phyloP scores from a whole-genome alignment of 64 coral and sea anemone species.

The Dendrophyllia cribrosa region DNA sequence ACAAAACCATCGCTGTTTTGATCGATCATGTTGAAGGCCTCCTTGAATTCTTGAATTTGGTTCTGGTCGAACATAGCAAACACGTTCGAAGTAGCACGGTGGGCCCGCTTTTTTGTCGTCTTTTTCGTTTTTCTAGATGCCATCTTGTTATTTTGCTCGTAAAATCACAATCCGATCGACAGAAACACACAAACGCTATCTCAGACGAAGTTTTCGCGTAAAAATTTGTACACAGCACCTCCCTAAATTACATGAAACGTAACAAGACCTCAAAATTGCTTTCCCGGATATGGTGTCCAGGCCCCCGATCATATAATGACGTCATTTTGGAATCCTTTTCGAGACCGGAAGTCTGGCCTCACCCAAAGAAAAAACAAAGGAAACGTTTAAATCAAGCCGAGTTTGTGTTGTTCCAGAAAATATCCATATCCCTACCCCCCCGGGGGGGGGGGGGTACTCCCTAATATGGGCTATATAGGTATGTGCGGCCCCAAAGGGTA shows the following conservation, averaged over 20 bases:
- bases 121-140: constrained; percentile 74
- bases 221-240: neutral
- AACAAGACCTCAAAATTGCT: neutral
- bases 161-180: neutral
- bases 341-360: neutral
- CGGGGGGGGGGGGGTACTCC: no score
- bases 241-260: constrained; percentile 13
- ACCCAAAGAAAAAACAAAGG: neutral
- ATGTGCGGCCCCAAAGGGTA: no score
- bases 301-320: neutral
- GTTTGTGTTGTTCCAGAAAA: no score
- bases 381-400: no score
- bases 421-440: no score
- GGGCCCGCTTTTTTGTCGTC: constrained; percentile 72
- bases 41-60: constrained; percentile 82
- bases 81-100: constrained; percentile 73
- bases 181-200: neutral
- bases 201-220: neutral
- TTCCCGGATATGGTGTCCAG: neutral
- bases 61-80: constrained; percentile 83
- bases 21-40: constrained; percentile 81
- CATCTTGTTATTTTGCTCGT: neutral
- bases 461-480: no score
- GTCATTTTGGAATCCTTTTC: neutral
- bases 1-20: constrained; percentile 80